These are phyloP conservation scores for Tupiocoris notatus DNA, from an alignment of 2,888 invertebrate species.

Conservation along the genomic window DNA sequence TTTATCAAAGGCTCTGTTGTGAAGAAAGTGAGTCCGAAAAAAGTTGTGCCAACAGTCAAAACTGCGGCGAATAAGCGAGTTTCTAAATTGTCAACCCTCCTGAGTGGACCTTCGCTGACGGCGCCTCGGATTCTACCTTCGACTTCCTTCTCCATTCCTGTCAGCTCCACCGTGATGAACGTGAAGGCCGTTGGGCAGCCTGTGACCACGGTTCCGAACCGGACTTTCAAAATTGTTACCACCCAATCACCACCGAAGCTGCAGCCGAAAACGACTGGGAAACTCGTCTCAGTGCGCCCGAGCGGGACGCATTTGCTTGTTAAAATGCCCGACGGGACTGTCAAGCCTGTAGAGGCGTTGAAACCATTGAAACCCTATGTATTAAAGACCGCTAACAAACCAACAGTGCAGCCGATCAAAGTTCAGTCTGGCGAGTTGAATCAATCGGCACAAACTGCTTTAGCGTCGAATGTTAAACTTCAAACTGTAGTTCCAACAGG, in stretches of 20 bases:
- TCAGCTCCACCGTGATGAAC: not conserved
- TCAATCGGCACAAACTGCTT: not conserved
- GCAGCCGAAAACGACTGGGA: not conserved
- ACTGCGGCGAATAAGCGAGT: not conserved
- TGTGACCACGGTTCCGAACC: not conserved
- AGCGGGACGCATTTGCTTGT: not conserved
- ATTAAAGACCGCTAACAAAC: not conserved
- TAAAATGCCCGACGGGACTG: constrained; percentile 30
- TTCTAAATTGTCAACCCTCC: not conserved
- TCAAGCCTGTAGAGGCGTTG: constrained; percentile 19
- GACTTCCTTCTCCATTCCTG: not conserved
- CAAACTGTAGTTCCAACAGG: not conserved
- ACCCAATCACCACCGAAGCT: not conserved
- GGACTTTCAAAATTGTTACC: not conserved
- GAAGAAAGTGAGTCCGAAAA: not conserved
- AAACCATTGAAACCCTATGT: constrained; percentile 7
- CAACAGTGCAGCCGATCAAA: not conserved
- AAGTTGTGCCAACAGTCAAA: not conserved
- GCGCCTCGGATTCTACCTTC: not conserved
- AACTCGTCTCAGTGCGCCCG: not conserved
- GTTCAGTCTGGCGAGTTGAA: not conserved
- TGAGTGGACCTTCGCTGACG: not conserved
- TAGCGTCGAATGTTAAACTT: not conserved
- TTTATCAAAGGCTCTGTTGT: not conserved
- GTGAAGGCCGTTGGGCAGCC: not conserved